A percentile compares a stretch with the other conserved stretches of the same genome.
Conservation (phyloP, 2,888 invertebrate species). For the Steinernema scapterisci region DNA sequence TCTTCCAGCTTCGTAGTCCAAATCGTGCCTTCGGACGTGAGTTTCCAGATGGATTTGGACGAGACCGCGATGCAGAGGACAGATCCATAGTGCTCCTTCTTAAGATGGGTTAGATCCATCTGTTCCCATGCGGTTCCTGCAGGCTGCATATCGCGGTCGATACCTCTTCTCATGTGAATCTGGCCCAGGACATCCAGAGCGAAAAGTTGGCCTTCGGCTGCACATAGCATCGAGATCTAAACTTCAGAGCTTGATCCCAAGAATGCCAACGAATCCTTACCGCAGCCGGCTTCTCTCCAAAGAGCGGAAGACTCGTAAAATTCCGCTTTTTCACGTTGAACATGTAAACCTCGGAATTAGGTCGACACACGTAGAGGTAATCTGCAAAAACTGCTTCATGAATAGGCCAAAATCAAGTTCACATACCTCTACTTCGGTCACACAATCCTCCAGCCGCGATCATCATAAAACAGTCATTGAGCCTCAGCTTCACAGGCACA, state of each 20-base stretch:
- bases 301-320: slow-evolving; percentile 41
- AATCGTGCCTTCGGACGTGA: slow-evolving; percentile 38
- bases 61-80: slow-evolving; percentile 46
- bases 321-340: slow-evolving; percentile 40
- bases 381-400: background rate
- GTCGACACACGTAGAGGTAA: slow-evolving; percentile 23
- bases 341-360: slow-evolving; percentile 39
- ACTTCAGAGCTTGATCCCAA: background rate
- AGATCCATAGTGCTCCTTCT: background rate
- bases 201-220: slow-evolving; percentile 34
- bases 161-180: slow-evolving; percentile 9
- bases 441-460: slow-evolving; percentile 41
- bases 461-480: slow-evolving; percentile 43
- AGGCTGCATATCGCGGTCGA: slow-evolving; percentile 31
- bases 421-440: background rate
- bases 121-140: slow-evolving; percentile 35
- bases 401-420: background rate
- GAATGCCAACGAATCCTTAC: background rate
- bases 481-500: slow-evolving; percentile 38
- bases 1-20: slow-evolving; percentile 32
- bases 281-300: slow-evolving; percentile 24
- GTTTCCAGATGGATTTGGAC: slow-evolving; percentile 39
- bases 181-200: slow-evolving; percentile 36
- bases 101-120: slow-evolving; percentile 16
- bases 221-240: slow-evolving; percentile 36